phyloP scores from a whole-genome alignment of 2,888 invertebrate species.

The Lissonota sp. region DNA sequence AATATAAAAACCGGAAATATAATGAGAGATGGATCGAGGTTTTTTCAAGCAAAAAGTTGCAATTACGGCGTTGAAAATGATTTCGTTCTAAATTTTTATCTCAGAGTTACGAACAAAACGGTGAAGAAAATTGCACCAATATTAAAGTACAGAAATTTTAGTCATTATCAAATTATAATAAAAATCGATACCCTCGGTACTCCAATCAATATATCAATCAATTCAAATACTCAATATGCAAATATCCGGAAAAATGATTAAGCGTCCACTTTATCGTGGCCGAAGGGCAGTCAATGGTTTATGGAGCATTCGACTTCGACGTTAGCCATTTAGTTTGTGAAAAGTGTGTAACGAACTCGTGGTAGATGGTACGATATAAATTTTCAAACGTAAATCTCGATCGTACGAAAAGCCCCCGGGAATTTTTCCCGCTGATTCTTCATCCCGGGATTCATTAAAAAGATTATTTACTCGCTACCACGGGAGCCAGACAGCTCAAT shows the following conservation, averaged over 20 bases:
- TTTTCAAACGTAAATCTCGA: conserved; percentile 36
- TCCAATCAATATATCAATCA: too few species aligned
- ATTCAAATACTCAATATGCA: too few species aligned
- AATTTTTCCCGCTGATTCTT: neutral
- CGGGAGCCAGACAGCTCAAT: conserved; percentile 18
- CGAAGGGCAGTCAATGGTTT: too few species aligned
- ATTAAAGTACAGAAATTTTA: neutral
- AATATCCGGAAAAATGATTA: too few species aligned
- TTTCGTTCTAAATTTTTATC: too few species aligned
- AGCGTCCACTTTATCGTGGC: too few species aligned
- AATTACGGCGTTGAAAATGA: too few species aligned
- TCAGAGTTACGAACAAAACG: neutral
- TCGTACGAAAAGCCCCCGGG: conserved; percentile 20
- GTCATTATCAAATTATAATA: too few species aligned
- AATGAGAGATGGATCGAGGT: neutral
- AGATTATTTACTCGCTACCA: conserved; percentile 47
- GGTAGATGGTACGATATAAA: conserved; percentile 14
- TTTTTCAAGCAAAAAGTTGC: too few species aligned
- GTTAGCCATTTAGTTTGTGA: too few species aligned
- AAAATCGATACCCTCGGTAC: too few species aligned
- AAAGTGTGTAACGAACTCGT: conserved; percentile 15
- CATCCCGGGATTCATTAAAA: conserved; percentile 43
- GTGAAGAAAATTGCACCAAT: neutral
- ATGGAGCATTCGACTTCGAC: too few species aligned
- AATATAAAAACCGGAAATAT: neutral